A percentile compares a stretch with the other conserved stretches of the same genome.
phyloP scores from a whole-genome alignment of 1,140 invertebrate species.

The Subanguina moxae region DNA sequence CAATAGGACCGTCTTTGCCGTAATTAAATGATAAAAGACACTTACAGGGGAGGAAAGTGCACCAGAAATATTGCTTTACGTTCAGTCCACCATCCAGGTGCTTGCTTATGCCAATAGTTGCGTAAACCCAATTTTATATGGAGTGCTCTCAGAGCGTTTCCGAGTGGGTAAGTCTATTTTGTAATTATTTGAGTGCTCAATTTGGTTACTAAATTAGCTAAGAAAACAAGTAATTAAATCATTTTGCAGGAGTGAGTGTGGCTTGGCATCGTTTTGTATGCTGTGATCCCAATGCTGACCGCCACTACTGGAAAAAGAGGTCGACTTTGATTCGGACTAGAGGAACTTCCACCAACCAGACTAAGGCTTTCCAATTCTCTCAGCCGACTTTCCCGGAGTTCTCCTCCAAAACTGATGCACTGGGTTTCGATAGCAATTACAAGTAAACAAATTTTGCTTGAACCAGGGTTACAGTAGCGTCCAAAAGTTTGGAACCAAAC shows the following conservation, averaged over 20 bases:
- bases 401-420: not conserved
- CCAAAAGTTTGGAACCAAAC: too few relatives aligned
- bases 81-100: conserved; percentile 66
- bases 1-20: too few relatives aligned
- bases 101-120: conserved; percentile 90
- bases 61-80: conserved; percentile 18
- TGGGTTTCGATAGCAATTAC: not conserved
- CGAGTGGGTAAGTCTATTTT: conserved; percentile 22
- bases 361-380: not conserved
- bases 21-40: too few relatives aligned
- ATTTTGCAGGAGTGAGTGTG: not conserved
- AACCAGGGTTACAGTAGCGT: too few relatives aligned
- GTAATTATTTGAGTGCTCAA: too few relatives aligned
- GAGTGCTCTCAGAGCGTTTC: conserved; percentile 39
- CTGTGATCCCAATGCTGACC: not conserved
- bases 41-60: conserved; percentile 20
- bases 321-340: not conserved
- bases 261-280: not conserved
- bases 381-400: not conserved
- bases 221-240: too few relatives aligned
- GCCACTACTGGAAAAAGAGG: not conserved
- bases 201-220: too few relatives aligned
- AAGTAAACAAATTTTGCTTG: not conserved
- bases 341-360: not conserved
- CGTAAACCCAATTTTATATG: conserved; percentile 86